Percentiles rank a stretch among this genome's conserved stretches.
phyloP scores from a whole-genome alignment of 2,113 vertebrate genomes.

The Barnardius zonarius region DNA sequence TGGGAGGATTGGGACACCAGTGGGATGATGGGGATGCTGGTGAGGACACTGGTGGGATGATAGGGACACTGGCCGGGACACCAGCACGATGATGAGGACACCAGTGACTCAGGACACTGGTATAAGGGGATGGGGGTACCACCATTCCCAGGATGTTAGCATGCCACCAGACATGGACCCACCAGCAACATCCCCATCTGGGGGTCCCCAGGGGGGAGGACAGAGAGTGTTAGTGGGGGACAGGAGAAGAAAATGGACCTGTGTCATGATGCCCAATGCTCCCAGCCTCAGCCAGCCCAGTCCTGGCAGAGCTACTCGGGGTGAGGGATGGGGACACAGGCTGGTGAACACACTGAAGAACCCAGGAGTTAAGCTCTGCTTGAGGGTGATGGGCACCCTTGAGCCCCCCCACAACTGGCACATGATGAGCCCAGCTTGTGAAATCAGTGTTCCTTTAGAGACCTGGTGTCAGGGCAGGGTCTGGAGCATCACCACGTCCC shows the following conservation, averaged over 20 bases:
- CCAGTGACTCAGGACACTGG: not conserved
- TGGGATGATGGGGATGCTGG: rapidly evolving
- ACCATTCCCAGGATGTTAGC: not conserved
- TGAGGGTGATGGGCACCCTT: not conserved
- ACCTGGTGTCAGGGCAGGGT: not conserved
- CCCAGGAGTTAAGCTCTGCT: not conserved
- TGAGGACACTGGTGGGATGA: not conserved
- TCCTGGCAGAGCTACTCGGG: rapidly evolving
- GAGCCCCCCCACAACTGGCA: rapidly evolving
- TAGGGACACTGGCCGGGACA: not conserved
- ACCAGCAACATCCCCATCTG: not conserved
- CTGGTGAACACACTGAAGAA: not conserved
- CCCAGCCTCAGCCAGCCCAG: not conserved
- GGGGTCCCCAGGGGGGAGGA: not conserved
- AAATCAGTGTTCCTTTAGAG: not conserved
- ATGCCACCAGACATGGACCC: not conserved
- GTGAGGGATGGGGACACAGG: not conserved
- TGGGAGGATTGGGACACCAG: not conserved
- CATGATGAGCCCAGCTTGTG: rapidly evolving
- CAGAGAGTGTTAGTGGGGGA: not conserved
- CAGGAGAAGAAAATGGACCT: not conserved
- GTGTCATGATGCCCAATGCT: rapidly evolving
- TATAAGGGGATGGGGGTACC: not conserved
- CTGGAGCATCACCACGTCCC: not conserved
- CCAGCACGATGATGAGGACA: rapidly evolving